These are phyloP conservation scores for Pogona vitticeps DNA, from an alignment of 2,113 vertebrate genomes.

Conservation along the genomic window DNA sequence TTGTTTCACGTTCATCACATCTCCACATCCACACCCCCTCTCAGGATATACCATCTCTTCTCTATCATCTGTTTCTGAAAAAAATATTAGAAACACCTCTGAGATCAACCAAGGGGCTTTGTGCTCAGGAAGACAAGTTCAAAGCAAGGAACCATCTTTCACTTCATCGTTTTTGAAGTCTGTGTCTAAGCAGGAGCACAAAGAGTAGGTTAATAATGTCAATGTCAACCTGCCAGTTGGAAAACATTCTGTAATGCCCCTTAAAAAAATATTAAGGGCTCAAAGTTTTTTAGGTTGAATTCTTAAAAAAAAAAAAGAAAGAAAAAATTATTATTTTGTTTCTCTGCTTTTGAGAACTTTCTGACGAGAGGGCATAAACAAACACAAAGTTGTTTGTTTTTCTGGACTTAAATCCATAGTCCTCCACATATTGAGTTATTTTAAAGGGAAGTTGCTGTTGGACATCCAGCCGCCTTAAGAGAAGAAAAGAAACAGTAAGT, in stretches of 20 bases:
- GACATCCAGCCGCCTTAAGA: background rate
- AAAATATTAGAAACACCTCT: constrained; percentile 5
- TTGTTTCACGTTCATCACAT: constrained; percentile 19
- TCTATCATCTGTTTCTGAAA: background rate
- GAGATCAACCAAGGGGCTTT: background rate
- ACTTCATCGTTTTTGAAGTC: constrained; percentile 1
- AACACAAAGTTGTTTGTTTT: background rate
- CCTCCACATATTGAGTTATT: background rate
- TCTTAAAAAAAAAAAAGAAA: background rate
- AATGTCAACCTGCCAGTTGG: background rate
- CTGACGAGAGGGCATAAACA: background rate
- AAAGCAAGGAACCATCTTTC: background rate
- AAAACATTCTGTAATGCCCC: background rate
- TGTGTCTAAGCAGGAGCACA: background rate
- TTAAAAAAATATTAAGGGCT: background rate
- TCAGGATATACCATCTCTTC: background rate
- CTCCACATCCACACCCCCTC: no score
- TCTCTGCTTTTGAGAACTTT: background rate
- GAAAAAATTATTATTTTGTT: background rate
- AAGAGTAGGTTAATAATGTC: background rate
- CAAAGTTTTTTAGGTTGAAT: background rate
- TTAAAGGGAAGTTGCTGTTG: background rate
- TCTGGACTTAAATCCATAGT: background rate
- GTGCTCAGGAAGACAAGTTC: constrained; percentile 3
- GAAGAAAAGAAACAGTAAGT: background rate